Evolutionary conservation across 2,888 invertebrate genomes (phyloP), one percentile per base, ranked within the genome.

Genomic region (Cryptosula pallasiana): DNA sequence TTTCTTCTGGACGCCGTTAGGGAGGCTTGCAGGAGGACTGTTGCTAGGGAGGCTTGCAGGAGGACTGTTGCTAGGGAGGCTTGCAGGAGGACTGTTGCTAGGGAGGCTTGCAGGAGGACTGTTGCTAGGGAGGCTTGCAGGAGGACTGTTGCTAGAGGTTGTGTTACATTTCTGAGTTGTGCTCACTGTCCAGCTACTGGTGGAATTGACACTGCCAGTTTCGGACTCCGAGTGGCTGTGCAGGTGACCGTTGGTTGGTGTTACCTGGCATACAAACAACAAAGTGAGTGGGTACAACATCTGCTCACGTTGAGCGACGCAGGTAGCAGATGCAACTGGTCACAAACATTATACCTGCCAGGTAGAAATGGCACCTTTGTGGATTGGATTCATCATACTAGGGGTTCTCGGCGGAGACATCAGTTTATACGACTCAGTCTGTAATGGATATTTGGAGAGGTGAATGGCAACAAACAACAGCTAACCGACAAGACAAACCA

Each of bases 121-220:
- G 9, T 20, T 20, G 9, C 20, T 45, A 45, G 9, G 45, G 20
- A 20, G 20, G 5, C 45, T 45, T 20, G 5, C 20, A 5, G 45
- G 9, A 45, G 5, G 45, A 5, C 20, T 45, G 5, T 5, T 20
- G 5, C 20, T 45, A 5, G 45, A 45, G 9, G 5, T 45, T 5
- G 5, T 5, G 45, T 45, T 5, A 45, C 20, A 5, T 27, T 27
- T 63, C 13, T 2, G 9, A 34, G 63, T 63, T 63, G 63, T 63
- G 5, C 25, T 29, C 45, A 83, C 80, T 35, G 78, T 78, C 84
- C 85, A 85, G 29, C 80, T 83, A 69, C 81, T 79, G 1, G 84
- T 83, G 9, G 84, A 84, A 74, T 82, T 83, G 5, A 81, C 78
- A 76, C 81, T 82, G 71, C 70, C n/a, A 36, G 27, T 45, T n/a